These are phyloP conservation scores for Parazoanthus darwini DNA, from an alignment of 92 coral and sea anemone genomes.

Conservation along the genomic window DNA sequence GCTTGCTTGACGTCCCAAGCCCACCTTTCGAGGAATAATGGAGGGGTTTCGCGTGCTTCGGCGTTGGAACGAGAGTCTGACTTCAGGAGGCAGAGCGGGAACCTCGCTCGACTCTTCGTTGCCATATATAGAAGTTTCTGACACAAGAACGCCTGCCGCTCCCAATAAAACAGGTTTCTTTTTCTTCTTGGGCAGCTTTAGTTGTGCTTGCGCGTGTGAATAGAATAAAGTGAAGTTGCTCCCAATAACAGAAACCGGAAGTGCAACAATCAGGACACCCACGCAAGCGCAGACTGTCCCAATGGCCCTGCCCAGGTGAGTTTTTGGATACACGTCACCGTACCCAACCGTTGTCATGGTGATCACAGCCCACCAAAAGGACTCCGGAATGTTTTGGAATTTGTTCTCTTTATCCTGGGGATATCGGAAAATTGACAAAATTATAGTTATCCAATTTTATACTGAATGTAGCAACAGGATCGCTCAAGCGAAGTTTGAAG, in stretches of 20 bases:
- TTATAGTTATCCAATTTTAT: not conserved
- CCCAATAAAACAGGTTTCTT: slow-evolving; percentile 89
- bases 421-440: slow-evolving; percentile 38
- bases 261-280: slow-evolving; percentile 96
- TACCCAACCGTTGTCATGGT: slow-evolving; percentile 99
- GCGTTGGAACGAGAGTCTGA: slow-evolving; percentile 51
- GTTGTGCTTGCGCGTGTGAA: slow-evolving; percentile 99
- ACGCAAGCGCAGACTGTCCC: slow-evolving; percentile 98
- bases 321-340: slow-evolving; percentile 90
- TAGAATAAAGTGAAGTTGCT: slow-evolving; percentile 96
- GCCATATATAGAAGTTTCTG: slow-evolving; percentile 78
- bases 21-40: slow-evolving; percentile 70
- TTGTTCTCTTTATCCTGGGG: slow-evolving; percentile 34
- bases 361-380: slow-evolving; percentile 99
- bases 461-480: not conserved
- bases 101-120: slow-evolving; percentile 57
- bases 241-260: slow-evolving; percentile 98
- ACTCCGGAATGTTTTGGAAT: slow-evolving; percentile 85
- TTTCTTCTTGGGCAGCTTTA: slow-evolving; percentile 92
- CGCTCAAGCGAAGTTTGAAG: no score
- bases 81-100: slow-evolving; percentile 48
- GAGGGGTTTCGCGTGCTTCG: slow-evolving; percentile 85
- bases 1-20: slow-evolving; percentile 42
- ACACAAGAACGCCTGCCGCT: slow-evolving; percentile 95
- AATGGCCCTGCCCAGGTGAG: slow-evolving; percentile 77